Base-by-base conservation (phyloP, 2,797 vertebrate species). In the Bucorvus abyssinicus region DNA sequence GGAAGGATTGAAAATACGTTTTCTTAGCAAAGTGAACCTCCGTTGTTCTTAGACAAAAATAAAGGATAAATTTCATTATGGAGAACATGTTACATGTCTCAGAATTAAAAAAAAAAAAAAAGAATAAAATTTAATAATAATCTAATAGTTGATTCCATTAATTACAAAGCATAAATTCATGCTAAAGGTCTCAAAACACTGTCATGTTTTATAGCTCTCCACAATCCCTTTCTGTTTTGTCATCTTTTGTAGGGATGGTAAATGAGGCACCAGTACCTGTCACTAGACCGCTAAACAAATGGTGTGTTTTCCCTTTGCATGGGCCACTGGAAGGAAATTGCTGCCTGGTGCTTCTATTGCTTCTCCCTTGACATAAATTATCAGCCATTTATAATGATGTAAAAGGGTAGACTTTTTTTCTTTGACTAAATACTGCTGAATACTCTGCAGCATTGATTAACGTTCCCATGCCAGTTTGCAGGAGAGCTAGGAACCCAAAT, bases 391-490 rank as follows among this genome's bases (percentile, higher is more conserved):
- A 82, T 67, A 68, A 61, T 68, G 84, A 88, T 93, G 80, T 87
- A 92, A 86, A 94, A 91, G 84, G 79, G 84, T 16, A 91, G 73
- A 55, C 76, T 61, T 83, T 71, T 94, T 95, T 85, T 60, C 57
- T 74, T 88, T 78, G 55, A 77, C 76, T 94, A 63, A 47, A 82
- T 91, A 87, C 64, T 97, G 96, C 90, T 83, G 96, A 92, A 85
- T 97, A 97, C 50, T 96, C 84, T 26, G 96, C 96, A 88, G 98
- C 98, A 71, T 91, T 96, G 96, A 98, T 98, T 55, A 77, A 87
- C 68, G 98, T 97, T 29, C 98, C 59, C 98, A 94, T 30, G 90
- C 87, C 11, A 76, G 89, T 92, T 59, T 34, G 11, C 76, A 77
- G 97, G 97, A 27, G 63, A 50, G 42, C 57, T 52, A 38, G 82